A percentile compares a stretch with the other conserved stretches of the same genome.
phyloP scores from a whole-genome alignment of 1,140 invertebrate species.

The Magallana ariakensis region DNA sequence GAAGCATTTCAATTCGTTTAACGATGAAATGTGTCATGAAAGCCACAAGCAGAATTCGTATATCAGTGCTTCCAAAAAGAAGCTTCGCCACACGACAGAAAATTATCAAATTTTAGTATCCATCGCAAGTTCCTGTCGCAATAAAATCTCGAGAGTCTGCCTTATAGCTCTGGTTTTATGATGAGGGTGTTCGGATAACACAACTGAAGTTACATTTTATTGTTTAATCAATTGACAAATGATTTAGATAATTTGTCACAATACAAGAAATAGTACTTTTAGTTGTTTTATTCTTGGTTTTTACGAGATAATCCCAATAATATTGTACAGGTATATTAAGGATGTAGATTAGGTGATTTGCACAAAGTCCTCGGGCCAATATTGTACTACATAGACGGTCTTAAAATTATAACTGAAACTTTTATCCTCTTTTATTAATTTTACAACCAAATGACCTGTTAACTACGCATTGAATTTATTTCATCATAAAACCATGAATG shows the following conservation, averaged over 20 bases:
- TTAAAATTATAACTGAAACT: background rate
- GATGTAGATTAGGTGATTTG: background rate
- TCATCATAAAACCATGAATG: too few species aligned
- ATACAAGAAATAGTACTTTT: constrained; percentile 3
- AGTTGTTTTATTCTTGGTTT: constrained; percentile 12
- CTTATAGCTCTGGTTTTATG: constrained; percentile 11
- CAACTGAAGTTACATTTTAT: background rate
- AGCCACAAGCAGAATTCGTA: constrained; percentile 6
- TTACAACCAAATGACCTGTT: too few species aligned
- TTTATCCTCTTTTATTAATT: too few species aligned
- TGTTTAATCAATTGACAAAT: constrained; percentile 13
- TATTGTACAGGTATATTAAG: background rate
- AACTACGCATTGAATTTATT: too few species aligned
- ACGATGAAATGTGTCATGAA: constrained; percentile 18
- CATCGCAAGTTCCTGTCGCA: background rate
- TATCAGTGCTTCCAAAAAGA: background rate
- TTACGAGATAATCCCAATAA: background rate
- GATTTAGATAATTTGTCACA: constrained; percentile 29
- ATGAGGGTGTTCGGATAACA: constrained; percentile 1
- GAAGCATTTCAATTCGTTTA: constrained; percentile 9
- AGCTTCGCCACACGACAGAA: background rate
- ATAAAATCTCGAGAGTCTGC: background rate
- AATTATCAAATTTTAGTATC: constrained; percentile 4
- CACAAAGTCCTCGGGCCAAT: background rate
- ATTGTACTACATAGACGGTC: background rate